Evolutionary conservation across 2,113 vertebrate genomes (phyloP).

Genomic region (Maccullochella peelii): DNA sequence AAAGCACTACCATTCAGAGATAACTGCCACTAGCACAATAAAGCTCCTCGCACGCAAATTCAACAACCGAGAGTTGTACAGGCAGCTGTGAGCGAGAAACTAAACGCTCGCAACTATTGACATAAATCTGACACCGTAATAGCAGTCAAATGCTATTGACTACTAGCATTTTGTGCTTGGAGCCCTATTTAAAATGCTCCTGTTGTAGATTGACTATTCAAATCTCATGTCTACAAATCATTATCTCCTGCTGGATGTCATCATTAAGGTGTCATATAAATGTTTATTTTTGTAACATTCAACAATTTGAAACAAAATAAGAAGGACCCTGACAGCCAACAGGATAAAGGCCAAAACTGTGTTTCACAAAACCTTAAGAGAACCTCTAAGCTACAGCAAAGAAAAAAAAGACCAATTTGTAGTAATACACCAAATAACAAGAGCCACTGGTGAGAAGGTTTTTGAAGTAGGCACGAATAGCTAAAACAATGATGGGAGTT

Average conservation of each 20-base stretch:
- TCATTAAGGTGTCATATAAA: neutral
- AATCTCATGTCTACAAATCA: neutral
- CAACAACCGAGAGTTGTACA: too few species aligned
- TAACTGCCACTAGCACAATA: too few species aligned
- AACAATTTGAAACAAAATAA: neutral
- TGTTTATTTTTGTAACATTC: conserved; percentile 9
- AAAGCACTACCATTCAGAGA: too few species aligned
- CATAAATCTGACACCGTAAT: too few species aligned
- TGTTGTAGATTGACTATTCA: neutral
- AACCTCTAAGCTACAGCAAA: neutral
- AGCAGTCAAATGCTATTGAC: neutral
- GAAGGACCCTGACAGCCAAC: neutral
- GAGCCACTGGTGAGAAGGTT: neutral
- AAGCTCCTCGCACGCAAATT: too few species aligned
- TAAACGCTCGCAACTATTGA: too few species aligned
- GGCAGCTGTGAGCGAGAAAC: too few species aligned
- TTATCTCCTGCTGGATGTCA: neutral
- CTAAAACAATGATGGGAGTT: neutral
- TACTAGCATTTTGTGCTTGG: neutral
- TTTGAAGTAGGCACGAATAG: neutral
- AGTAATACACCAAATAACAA: neutral
- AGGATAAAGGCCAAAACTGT: neutral
- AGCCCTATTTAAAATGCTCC: neutral
- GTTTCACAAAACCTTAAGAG: neutral
- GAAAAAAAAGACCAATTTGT: neutral